Evolutionary conservation across 53 echinoderm and acorn worm genomes (phyloP), one percentile per base, ranked within the genome.

Genomic region (Holothuria scabra): DNA sequence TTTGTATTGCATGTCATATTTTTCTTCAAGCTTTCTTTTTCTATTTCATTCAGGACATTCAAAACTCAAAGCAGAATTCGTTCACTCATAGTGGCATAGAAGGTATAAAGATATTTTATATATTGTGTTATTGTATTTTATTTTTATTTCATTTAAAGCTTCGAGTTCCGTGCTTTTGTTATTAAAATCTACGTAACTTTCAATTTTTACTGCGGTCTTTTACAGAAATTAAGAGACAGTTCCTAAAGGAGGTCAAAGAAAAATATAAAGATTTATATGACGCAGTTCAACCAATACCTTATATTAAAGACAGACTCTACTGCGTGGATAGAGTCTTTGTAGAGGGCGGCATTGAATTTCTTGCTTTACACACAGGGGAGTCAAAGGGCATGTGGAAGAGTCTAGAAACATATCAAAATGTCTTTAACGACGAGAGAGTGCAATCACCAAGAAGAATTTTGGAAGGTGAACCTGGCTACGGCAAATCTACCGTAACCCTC

Each of bases 381-480:
- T 14, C 61, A 23, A 26, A 3, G 2, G 61, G 61, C 18, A 23
- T 3, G 5, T 67, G 67, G 67, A 30, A 67, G 19, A 26, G 32
- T 1, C 5, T 67, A 31, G 67, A 67, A 6, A 29, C 67, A 28
- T 67, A 67, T 31, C 23, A 67, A 25, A 20, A 26, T 10, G 67
- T 31, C 26, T 67, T 28, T 32, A 67, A 30, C 20, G 67, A 67
- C 20, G 12, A 28, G 5, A 7, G 67, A 67, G 32, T 31, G 29
- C 26, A 25, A 67, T 25, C 26, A 12, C 0, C 32, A 2, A 28
- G 26, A 31, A 30, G 32, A 20, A 67, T 67, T 30, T 31, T 67
- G 28, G 67, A 67, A 30, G 67, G 67, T 26, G 67, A 67, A 5
- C 28, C 67, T 67, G 67, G 67, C 1, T 67, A 67, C 29, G 67